Base-by-base conservation (phyloP, 2,113 vertebrate species). In the Nipponia nippon region DNA sequence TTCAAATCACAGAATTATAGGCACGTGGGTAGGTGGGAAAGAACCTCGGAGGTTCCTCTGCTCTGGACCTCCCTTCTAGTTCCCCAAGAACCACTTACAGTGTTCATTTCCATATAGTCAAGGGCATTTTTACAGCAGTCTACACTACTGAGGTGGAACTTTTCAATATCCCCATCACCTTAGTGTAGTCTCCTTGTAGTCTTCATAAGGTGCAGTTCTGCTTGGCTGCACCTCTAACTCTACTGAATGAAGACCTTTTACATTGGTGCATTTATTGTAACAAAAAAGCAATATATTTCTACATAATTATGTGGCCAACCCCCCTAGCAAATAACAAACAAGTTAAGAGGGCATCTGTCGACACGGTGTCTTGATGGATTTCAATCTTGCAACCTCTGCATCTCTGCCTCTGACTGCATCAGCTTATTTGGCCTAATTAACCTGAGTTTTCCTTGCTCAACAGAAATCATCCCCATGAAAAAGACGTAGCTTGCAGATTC, bases 401-500 rank as follows among this genome's bases (percentile, higher is more conserved):
- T 97, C 92, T 96, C 88, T 92, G 90, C 92, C 97, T 97, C 88
- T 97, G 90, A 72, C 87, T 93, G 87, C 87, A 95, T 98, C 96
- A 98, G 97, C 98, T 98, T 61, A 84, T 96, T 93, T 94, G 86
- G 96, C 97, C 98, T 98, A 98, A 98, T 98, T 98, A 99, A 98
- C 98, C 98, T 93, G 95, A 73, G 88, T 97, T 96, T 98, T 91
- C 94, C 94, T 98, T 97, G 97, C 91, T 94, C 93, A 89, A 85
- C 87, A 97, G 85, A 97, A 97, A 95, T 75, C 69, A 89, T 92
- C 70, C 65, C 90, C 70, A 89, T 85, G 83, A 86, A 97, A 96
- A 97, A 90, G 72, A 61, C 10, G 0, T 13, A 93, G 78, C 88
- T 95, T 94, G 91, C 83, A 96, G 78, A 97, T 95, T 96, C 87